Evolutionary conservation across 2,797 vertebrate species (phyloP).

Genomic region (Anniella stebbinsi): DNA sequence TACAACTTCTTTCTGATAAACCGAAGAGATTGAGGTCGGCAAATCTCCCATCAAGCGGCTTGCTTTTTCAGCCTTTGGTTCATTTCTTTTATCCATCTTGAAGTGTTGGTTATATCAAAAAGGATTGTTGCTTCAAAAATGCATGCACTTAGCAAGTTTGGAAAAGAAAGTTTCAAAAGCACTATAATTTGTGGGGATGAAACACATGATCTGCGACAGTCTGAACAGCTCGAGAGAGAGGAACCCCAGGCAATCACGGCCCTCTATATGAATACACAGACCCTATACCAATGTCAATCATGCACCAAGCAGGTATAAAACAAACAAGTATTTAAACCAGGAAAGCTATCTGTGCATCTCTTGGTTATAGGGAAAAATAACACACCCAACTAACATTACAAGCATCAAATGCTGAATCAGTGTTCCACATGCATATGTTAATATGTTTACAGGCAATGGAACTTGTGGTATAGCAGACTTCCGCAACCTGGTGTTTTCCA

Average conservation of each 20-base stretch:
- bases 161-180: conserved; percentile 60
- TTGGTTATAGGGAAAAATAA: neutral
- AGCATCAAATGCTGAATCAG: conserved; percentile 1
- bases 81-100: conserved; percentile 15
- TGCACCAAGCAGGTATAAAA: neutral
- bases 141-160: conserved; percentile 40
- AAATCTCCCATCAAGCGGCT: conserved; percentile 23
- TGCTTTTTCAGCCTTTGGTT: conserved; percentile 17
- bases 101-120: neutral
- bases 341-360: neutral
- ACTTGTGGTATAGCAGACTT: neutral
- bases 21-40: conserved; percentile 30
- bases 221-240: neutral
- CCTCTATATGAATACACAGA: neutral
- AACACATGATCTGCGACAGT: neutral
- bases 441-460: neutral
- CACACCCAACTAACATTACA: neutral
- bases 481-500: too few species aligned
- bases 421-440: neutral
- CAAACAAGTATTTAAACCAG: neutral
- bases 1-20: conserved; percentile 22
- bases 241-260: neutral
- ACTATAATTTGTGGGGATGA: conserved; percentile 45
- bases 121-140: conserved; percentile 51
- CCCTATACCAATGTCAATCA: neutral